Evolutionary conservation across 2,888 invertebrate species (phyloP).

Genomic region (Brachycybe producta): DNA sequence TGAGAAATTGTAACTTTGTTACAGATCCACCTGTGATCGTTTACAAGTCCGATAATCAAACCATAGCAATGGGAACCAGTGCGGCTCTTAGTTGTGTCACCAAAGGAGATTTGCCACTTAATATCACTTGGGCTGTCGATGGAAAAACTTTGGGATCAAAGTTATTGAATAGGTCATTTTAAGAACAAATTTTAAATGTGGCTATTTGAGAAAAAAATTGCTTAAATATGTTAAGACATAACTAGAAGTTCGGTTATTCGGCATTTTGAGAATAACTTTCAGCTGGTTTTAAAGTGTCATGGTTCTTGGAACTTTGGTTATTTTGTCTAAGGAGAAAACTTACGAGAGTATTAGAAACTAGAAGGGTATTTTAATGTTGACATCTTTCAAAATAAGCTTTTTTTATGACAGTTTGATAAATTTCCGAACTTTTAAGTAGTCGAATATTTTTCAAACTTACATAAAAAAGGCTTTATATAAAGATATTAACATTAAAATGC

Average conservation of each 20-base stretch:
- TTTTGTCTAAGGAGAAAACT: too few relatives aligned
- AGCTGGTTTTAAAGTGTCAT: too few relatives aligned
- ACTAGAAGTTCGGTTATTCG: background rate
- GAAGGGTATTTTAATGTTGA: too few relatives aligned
- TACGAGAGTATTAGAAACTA: too few relatives aligned
- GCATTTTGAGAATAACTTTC: too few relatives aligned
- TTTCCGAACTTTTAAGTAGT: too few relatives aligned
- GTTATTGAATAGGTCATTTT: constrained; percentile 2
- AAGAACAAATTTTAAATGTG: background rate
- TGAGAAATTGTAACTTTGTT: background rate
- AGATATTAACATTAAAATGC: too few relatives aligned
- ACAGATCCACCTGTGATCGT: constrained; percentile 12
- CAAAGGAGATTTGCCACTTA: constrained; percentile 13
- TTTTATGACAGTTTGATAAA: too few relatives aligned
- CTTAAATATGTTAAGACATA: background rate
- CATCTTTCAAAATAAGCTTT: too few relatives aligned
- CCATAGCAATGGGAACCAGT: background rate
- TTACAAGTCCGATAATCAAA: background rate
- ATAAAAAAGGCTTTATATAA: too few relatives aligned
- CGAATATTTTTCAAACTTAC: too few relatives aligned
- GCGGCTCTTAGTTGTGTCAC: constrained; percentile 9
- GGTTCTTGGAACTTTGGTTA: too few relatives aligned
- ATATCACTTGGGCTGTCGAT: constrained; percentile 16
- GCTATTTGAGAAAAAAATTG: background rate
- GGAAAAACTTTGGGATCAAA: constrained; percentile 3